Conservation (phyloP, 2,888 invertebrate genomes). For the Myopa tessellatipennis region DNA sequence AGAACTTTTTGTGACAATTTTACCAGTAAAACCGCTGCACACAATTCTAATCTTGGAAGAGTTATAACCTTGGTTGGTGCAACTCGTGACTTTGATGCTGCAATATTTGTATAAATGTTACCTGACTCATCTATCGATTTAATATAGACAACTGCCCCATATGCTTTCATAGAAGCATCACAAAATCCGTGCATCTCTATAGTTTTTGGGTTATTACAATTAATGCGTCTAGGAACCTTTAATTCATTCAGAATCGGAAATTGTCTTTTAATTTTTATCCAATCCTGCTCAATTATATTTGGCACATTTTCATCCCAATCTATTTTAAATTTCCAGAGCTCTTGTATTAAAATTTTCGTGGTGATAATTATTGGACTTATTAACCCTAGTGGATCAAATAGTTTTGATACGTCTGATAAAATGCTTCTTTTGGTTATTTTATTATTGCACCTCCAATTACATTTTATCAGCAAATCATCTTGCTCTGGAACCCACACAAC, state of each 20-base stretch:
- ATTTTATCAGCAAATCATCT: conserved; percentile 20
- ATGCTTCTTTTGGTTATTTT: conserved; percentile 16
- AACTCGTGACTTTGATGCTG: conserved; percentile 38
- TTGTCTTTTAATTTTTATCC: conserved; percentile 19
- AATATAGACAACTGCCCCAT: conserved; percentile 11
- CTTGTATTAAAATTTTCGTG: conserved; percentile 30
- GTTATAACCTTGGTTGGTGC: conserved; percentile 32
- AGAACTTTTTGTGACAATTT: conserved; percentile 25
- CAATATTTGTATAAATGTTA: background rate
- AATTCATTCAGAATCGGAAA: conserved; percentile 9
- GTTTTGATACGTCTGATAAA: background rate
- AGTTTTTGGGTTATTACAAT: background rate
- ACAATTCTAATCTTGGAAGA: conserved; percentile 12
- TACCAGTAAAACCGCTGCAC: conserved; percentile 13
- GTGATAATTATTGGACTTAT: conserved; percentile 34
- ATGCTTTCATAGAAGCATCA: conserved; percentile 33
- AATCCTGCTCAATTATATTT: conserved; percentile 4
- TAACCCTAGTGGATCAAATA: conserved; percentile 33
- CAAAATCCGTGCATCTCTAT: conserved; percentile 23
- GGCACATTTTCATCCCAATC: conserved; percentile 14
- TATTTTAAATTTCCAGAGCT: conserved; percentile 29
- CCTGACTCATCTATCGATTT: background rate
- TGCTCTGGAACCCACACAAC: conserved; percentile 14
- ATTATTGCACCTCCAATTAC: background rate
- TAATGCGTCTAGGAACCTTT: conserved; percentile 1